A percentile compares a stretch with the other conserved stretches of the same genome.
These are phyloP conservation scores for Myripristis murdjan DNA, from an alignment of 2,797 vertebrate genomes.

Conservation along the genomic window DNA sequence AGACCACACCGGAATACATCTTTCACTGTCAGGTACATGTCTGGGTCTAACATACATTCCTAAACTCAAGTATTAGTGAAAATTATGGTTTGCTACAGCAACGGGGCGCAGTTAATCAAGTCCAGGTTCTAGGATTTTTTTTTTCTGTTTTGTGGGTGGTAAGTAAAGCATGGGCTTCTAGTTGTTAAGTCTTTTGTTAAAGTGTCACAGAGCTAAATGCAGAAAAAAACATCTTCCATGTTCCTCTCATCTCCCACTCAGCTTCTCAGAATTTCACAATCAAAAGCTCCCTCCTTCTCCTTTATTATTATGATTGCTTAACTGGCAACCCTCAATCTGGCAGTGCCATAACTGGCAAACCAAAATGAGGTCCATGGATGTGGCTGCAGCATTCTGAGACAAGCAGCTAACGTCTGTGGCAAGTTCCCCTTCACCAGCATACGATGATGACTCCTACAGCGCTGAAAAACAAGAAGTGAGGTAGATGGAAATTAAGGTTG, in stretches of 20 bases:
- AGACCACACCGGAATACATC: constrained; percentile 96
- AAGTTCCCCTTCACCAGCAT: constrained; percentile 4
- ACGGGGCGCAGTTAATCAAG: not conserved
- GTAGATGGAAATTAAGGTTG: constrained; percentile 7
- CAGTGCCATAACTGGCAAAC: constrained; percentile 9
- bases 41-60: not conserved
- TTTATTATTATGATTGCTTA: not conserved
- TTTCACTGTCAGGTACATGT: constrained; percentile 96
- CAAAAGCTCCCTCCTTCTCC: not conserved
- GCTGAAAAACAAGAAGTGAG: not conserved
- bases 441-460: constrained; percentile 33
- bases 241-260: not conserved
- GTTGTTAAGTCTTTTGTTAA: not conserved
- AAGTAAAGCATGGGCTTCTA: not conserved
- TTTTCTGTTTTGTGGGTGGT: not conserved
- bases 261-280: not conserved
- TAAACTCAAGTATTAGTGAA: not conserved
- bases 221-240: not conserved
- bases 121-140: not conserved
- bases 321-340: constrained; percentile 1
- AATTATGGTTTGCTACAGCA: not conserved
- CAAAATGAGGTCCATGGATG: not conserved
- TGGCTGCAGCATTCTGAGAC: constrained; percentile 21
- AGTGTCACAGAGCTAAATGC: constrained; percentile 6
- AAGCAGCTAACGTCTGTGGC: constrained; percentile 11